These are phyloP conservation scores for Hippopotamus amphibius DNA, from an alignment of 2,113 vertebrate species.

Conservation along the genomic window DNA sequence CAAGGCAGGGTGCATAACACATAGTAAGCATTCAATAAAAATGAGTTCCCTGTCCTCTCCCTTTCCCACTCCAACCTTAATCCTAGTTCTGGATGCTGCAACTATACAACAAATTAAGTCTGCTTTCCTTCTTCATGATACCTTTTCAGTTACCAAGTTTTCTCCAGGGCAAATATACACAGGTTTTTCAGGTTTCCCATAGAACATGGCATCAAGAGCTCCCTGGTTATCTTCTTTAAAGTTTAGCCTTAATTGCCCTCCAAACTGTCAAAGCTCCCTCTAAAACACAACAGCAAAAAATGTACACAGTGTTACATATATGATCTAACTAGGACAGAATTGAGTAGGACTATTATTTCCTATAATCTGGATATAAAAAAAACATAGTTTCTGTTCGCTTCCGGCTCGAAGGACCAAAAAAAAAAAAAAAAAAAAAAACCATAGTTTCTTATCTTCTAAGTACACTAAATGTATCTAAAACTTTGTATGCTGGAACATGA, in stretches of 20 bases:
- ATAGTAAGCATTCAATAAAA: constrained; percentile 39
- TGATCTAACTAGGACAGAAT: neutral
- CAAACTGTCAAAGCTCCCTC: neutral
- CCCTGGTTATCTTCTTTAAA: neutral
- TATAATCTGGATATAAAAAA: constrained; percentile 26
- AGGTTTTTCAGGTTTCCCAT: neutral
- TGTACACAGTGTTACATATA: neutral
- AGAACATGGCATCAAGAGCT: neutral
- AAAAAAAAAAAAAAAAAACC: neutral
- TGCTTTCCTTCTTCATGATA: constrained; percentile 12
- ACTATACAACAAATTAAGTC: constrained; percentile 16
- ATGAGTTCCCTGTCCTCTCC: neutral
- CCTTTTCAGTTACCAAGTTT: neutral
- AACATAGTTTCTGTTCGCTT: neutral
- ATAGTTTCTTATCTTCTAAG: neutral
- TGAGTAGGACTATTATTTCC: neutral
- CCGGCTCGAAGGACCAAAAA: too few relatives aligned
- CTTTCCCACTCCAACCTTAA: neutral
- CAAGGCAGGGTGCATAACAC: neutral
- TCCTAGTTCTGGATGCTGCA: neutral
- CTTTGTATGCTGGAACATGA: constrained; percentile 8
- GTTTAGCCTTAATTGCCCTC: constrained; percentile 28
- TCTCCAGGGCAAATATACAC: neutral
- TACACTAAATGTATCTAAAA: neutral
- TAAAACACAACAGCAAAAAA: constrained; percentile 30